Evolutionary conservation across 2,797 vertebrate species (phyloP).

Genomic region (Enteromius argenteus): DNA sequence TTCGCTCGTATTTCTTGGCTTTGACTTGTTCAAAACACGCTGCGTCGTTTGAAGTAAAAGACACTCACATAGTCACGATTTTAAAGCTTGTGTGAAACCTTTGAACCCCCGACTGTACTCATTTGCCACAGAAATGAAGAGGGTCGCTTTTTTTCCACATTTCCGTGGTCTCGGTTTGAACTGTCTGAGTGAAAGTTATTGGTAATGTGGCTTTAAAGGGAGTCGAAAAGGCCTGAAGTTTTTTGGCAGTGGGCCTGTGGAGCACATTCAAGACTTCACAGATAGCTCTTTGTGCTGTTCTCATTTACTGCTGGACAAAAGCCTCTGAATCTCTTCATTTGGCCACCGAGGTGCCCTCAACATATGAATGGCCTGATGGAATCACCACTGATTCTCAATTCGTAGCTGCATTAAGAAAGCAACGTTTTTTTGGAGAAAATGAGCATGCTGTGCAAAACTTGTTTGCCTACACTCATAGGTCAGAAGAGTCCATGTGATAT

Average conservation of each 20-base stretch:
- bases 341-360: slow-evolving; percentile 77
- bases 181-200: slow-evolving; percentile 66
- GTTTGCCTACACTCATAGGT: not conserved
- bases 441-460: not conserved
- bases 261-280: slow-evolving; percentile 90
- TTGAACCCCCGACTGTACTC: not conserved
- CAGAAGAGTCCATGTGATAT: not conserved
- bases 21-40: slow-evolving; percentile 22
- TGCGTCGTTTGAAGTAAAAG: slow-evolving; percentile 62
- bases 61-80: slow-evolving; percentile 60
- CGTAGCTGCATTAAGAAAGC: slow-evolving; percentile 56
- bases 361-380: slow-evolving; percentile 72
- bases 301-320: slow-evolving; percentile 86
- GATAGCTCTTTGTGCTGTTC: slow-evolving; percentile 87
- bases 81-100: slow-evolving; percentile 43
- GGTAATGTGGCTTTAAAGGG: slow-evolving; percentile 56
- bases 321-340: slow-evolving; percentile 79
- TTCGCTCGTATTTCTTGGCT: slow-evolving; percentile 8
- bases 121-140: slow-evolving; percentile 11
- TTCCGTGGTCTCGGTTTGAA: slow-evolving; percentile 71
- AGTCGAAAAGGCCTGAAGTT: slow-evolving; percentile 72
- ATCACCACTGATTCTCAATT: slow-evolving; percentile 69
- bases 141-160: slow-evolving; percentile 37
- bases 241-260: slow-evolving; percentile 84
- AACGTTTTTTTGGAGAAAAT: not conserved